Evolutionary conservation across 2,888 invertebrate species (phyloP).

Genomic region (Teleogryllus oceanicus): DNA sequence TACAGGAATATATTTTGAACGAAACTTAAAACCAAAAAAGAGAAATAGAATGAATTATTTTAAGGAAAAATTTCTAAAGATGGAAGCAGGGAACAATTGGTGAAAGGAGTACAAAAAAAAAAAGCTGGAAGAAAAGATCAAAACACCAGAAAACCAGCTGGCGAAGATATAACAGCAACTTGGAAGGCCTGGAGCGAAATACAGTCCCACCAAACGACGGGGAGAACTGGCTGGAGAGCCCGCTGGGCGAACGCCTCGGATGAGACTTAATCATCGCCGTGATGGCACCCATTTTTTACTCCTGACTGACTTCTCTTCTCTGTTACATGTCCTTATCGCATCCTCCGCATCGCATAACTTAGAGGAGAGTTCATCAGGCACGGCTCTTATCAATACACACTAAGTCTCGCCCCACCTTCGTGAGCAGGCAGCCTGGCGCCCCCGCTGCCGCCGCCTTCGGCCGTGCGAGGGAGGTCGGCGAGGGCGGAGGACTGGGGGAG

Average conservation of each 20-base stretch:
- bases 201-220: background rate
- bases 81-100: too few species aligned
- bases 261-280: background rate
- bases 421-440: background rate
- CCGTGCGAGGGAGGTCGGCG: background rate
- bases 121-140: too few species aligned
- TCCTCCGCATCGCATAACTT: background rate
- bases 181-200: background rate
- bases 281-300: background rate
- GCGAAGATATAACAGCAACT: too few species aligned
- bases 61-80: too few species aligned
- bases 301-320: background rate
- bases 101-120: too few species aligned
- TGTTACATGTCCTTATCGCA: too few species aligned
- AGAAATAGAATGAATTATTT: too few species aligned
- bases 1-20: too few species aligned
- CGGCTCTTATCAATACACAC: slow-evolving; percentile 1
- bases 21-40: too few species aligned
- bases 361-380: slow-evolving; percentile 6
- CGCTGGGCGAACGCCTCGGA: background rate
- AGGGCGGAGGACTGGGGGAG: background rate
- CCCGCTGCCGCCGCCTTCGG: background rate
- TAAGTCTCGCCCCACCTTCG: background rate
- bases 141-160: too few species aligned
- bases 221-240: too few species aligned